These are phyloP conservation scores for Camelus bactrianus DNA, from an alignment of 2,113 vertebrate genomes.

Conservation along the genomic window DNA sequence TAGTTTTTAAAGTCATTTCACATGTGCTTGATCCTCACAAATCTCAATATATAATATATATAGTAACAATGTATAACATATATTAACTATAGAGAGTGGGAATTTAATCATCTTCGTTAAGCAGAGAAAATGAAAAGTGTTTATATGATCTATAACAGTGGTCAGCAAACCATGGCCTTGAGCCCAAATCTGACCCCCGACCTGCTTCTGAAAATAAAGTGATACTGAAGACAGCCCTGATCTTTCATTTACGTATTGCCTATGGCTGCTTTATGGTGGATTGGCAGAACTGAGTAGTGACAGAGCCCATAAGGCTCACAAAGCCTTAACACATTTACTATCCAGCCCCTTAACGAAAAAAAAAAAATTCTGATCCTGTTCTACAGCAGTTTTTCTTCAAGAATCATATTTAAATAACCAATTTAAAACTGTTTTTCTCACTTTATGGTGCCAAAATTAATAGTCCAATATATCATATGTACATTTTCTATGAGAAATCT, in stretches of 20 bases:
- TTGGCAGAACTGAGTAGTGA: not conserved
- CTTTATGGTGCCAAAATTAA: not conserved
- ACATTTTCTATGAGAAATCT: conserved; percentile 20
- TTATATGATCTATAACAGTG: not conserved
- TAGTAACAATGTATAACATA: not conserved
- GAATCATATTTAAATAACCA: not conserved
- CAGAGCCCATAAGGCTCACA: not conserved
- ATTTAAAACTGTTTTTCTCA: not conserved
- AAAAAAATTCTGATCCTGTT: not conserved
- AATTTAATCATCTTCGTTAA: conserved; percentile 11
- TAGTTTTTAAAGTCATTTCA: conserved; percentile 2
- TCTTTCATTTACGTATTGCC: not conserved
- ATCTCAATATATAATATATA: not conserved
- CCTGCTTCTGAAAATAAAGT: not conserved
- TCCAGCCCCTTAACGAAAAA: not conserved
- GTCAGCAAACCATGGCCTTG: not conserved
- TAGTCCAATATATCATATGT: not conserved
- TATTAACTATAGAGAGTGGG: not conserved
- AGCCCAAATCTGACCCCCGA: not conserved
- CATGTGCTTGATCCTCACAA: not conserved
- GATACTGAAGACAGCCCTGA: not conserved
- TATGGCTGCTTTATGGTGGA: not conserved
- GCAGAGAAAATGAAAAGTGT: conserved; percentile 5
- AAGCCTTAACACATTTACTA: conserved; percentile 5
- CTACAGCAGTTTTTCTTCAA: not conserved